Base-by-base conservation (phyloP, 2,888 invertebrate species). In the Cerastis rubricosa region DNA sequence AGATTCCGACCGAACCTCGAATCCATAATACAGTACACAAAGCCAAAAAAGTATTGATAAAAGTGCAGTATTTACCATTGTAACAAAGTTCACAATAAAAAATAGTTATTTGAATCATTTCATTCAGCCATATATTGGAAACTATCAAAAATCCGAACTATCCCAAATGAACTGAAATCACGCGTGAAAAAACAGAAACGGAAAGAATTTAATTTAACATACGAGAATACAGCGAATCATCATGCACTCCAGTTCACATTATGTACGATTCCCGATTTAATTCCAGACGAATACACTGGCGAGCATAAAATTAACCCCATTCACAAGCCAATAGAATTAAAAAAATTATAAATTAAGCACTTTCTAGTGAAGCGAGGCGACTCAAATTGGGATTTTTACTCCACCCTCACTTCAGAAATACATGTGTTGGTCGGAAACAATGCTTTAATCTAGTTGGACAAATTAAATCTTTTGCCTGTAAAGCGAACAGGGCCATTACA, bases 361-460 rank as follows among this genome's bases (percentile, higher is more conserved):
- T 86, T 87, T 85, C 83, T 83, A 77, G 80, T 76, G 82, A 78
- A 67, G 61, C 76, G 85, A 78, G 83, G 84, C 80, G 87, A 90
- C 90, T 92, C 87, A 90, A 92, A 94, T 93, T 91, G 91, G 89
- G 90, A 91, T 92, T 92, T 93, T 93, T 91, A 78, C 84, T 83
- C 80, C 84, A 78, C 85, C 85, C 84, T 86, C 81, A 83, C 47
- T 73, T 75, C 84, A 87, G 83, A 86, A 85, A 85, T 88, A 90
- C 91, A 91, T 91, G 89, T 90, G 92, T 91, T 89, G 88, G 71
- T 83, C 73, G 85, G 89, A 86, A 91, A 94, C 93, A 94, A 93
- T 91, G 90, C 86, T 81, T 89, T 92, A 91, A 93, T 93, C 90
- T 89, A 88, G 90, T 89, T 87, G 89, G 87, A 90, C 90, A 92